These are phyloP conservation scores for Todiramphus chloris DNA, from an alignment of 2,113 vertebrate genomes.

Conservation along the genomic window DNA sequence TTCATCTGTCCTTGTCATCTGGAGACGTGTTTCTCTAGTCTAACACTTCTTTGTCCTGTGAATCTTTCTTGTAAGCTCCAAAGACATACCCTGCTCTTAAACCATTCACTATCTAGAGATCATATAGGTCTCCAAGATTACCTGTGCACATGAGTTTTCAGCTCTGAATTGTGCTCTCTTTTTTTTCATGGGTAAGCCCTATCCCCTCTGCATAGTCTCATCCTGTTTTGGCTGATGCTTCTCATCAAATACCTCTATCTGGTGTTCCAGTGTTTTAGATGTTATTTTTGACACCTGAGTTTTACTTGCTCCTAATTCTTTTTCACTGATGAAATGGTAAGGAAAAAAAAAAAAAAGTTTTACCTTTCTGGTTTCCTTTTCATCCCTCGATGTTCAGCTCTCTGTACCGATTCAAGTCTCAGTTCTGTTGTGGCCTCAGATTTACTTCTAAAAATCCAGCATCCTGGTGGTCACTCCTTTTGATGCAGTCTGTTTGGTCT, in stretches of 20 bases:
- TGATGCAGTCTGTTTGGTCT: conserved; percentile 41
- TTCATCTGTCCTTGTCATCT: not conserved
- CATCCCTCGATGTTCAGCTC: not conserved
- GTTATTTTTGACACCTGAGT: conserved; percentile 32
- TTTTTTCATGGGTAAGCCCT: not conserved
- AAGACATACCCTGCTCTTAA: not conserved
- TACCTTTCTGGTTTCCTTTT: conserved; percentile 38
- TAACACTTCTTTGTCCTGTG: not conserved
- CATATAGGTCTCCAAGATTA: not conserved
- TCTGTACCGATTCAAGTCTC: not conserved
- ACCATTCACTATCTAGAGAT: not conserved
- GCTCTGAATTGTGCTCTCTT: not conserved
- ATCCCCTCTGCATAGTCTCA: not conserved
- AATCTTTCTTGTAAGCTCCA: not conserved
- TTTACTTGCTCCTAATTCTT: conserved; percentile 37
- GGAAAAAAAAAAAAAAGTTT: not conserved
- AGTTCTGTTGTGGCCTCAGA: conserved; percentile 15
- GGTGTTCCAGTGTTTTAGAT: not conserved
- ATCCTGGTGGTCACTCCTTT: conserved; percentile 42
- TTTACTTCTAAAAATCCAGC: conserved; percentile 46
- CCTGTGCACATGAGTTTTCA: not conserved
- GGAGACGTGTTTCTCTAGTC: not conserved
- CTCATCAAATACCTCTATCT: not conserved
- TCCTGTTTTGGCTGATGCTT: not conserved
- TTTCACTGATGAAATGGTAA: conserved; percentile 38